A percentile compares a stretch with the other conserved stretches of the same genome.
Conservation (phyloP, 2,113 vertebrate species). For the Hippocampus barbouri region DNA sequence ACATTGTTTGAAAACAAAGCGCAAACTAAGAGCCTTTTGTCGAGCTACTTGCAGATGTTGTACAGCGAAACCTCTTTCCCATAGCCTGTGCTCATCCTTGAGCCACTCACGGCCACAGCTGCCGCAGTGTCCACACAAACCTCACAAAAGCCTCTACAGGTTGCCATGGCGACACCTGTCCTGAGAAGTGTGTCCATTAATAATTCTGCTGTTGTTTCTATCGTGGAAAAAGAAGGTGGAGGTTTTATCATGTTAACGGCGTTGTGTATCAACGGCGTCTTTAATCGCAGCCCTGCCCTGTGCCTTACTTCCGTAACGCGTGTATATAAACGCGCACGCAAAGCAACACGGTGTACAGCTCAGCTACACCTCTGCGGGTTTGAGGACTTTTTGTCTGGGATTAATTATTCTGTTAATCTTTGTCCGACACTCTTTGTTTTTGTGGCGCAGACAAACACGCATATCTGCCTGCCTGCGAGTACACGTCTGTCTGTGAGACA, state of each 20-base stretch:
- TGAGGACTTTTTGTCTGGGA: constrained; percentile 12
- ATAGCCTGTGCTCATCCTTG: constrained; percentile 24
- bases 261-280: background rate
- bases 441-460: background rate
- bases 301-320: background rate
- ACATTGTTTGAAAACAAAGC: constrained; percentile 1
- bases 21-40: background rate
- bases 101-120: constrained; percentile 38
- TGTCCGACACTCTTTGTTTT: constrained; percentile 6
- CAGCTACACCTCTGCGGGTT: background rate
- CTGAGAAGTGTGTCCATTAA: constrained; percentile 44
- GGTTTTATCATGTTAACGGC: background rate
- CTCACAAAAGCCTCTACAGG: constrained; percentile 27
- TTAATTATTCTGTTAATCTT: constrained; percentile 16
- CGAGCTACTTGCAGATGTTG: constrained; percentile 16
- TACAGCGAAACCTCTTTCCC: constrained; percentile 27
- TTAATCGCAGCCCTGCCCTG: background rate
- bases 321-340: background rate
- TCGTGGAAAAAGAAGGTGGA: background rate
- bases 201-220: background rate
- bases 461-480: background rate
- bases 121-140: constrained; percentile 20
- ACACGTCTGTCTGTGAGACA: constrained; percentile 11
- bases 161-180: constrained; percentile 58
- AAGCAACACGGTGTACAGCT: background rate